Evolutionary conservation across 2,113 vertebrate species (phyloP).

Genomic region (Oenanthe melanoleuca): DNA sequence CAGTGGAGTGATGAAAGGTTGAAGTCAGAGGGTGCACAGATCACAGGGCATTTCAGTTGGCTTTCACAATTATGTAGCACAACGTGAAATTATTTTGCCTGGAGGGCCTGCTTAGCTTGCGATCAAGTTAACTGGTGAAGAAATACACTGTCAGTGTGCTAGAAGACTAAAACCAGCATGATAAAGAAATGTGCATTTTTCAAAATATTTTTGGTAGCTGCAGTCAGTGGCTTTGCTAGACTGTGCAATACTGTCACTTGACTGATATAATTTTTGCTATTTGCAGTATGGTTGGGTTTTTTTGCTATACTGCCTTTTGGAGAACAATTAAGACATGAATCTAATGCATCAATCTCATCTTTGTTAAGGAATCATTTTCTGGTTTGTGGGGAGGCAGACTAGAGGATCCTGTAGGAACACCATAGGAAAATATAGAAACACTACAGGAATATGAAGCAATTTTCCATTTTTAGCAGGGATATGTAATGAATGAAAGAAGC

Average conservation of each 20-base stretch:
- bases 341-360: not conserved
- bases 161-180: not conserved
- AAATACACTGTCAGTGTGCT: not conserved
- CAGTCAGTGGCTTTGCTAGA: not conserved
- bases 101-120: not conserved
- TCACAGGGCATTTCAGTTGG: not conserved
- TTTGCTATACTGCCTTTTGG: not conserved
- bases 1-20: not conserved
- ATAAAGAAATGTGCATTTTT: not conserved
- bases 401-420: not conserved
- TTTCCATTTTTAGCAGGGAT: not conserved
- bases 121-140: not conserved
- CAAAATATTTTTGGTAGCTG: not conserved
- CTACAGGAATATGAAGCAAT: not conserved
- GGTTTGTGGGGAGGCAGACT: not conserved
- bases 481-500: rapidly evolving
- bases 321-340: not conserved
- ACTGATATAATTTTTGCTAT: not conserved
- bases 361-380: not conserved
- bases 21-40: not conserved
- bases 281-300: not conserved
- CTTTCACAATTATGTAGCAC: not conserved
- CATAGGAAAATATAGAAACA: not conserved
- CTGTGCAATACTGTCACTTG: not conserved
- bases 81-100: not conserved